These are phyloP conservation scores for Lepus europaeus DNA, from an alignment of 2,113 vertebrate species.

Conservation along the genomic window DNA sequence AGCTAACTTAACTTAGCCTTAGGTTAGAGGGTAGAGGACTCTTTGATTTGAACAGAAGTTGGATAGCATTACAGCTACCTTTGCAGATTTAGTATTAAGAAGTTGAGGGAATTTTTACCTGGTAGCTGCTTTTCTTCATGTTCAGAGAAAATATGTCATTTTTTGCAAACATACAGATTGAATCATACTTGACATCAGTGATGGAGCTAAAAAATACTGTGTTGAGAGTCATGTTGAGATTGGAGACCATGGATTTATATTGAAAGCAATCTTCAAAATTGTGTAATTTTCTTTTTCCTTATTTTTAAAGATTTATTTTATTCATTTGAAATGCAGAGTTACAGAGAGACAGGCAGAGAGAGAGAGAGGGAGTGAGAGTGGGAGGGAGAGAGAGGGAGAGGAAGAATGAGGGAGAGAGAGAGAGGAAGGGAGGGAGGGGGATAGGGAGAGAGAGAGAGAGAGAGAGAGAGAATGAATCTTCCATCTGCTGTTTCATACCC, in stretches of 20 bases:
- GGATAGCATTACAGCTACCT: not conserved
- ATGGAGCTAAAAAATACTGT: not conserved
- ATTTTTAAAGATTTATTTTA: too few species aligned
- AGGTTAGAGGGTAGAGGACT: not conserved
- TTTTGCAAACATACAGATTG: slow-evolving; percentile 5
- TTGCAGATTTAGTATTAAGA: slow-evolving; percentile 10
- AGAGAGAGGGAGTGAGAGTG: too few species aligned
- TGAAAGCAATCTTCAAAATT: not conserved
- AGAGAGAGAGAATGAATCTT: too few species aligned
- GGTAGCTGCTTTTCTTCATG: not conserved
- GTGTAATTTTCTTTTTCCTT: too few species aligned
- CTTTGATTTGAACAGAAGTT: not conserved
- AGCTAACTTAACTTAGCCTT: slow-evolving; percentile 35
- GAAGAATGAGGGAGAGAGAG: too few species aligned
- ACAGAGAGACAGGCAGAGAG: too few species aligned
- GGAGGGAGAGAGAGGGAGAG: too few species aligned
- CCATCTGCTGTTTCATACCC: too few species aligned
- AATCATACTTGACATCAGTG: not conserved
- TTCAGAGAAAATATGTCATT: slow-evolving; percentile 36
- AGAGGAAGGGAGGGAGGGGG: too few species aligned
- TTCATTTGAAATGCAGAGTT: too few species aligned
- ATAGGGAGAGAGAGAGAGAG: too few species aligned
- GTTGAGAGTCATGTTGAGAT: not conserved
- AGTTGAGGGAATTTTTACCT: slow-evolving; percentile 22
- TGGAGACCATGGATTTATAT: not conserved